Evolutionary conservation across 1,140 invertebrate species (phyloP).

Genomic region (Saxidomus purpurata): DNA sequence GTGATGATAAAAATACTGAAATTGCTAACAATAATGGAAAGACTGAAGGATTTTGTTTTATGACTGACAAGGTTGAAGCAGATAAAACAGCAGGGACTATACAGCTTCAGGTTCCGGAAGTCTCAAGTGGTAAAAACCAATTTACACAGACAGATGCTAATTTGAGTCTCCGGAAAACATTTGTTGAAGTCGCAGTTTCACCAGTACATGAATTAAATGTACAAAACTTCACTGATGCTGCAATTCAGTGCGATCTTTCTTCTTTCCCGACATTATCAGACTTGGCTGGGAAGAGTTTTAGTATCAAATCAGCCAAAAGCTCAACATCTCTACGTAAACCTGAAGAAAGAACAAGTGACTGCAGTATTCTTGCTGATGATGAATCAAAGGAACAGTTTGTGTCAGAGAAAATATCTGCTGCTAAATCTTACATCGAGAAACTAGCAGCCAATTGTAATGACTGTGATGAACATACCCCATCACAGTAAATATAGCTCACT

Average conservation of each 20-base stretch:
- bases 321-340: background rate
- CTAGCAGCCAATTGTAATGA: no score
- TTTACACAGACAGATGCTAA: slow-evolving; percentile 6
- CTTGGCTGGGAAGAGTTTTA: background rate
- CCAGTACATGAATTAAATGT: background rate
- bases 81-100: background rate
- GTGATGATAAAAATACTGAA: background rate
- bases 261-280: background rate
- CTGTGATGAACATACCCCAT: no score
- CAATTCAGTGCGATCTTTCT: slow-evolving; percentile 18
- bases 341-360: no score
- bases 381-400: no score
- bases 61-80: no score
- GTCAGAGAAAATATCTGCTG: no score
- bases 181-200: background rate
- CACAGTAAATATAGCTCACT: no score
- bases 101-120: slow-evolving; percentile 38
- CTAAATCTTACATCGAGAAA: no score
- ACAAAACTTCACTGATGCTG: background rate
- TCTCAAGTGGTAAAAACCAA: slow-evolving; percentile 27
- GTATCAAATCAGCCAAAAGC: background rate
- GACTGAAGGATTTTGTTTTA: no score
- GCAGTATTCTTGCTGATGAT: no score
- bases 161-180: background rate
- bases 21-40: background rate